phyloP scores from a whole-genome alignment of 35 echinoderm and acorn worm species.

The Lytechinus variegatus region DNA sequence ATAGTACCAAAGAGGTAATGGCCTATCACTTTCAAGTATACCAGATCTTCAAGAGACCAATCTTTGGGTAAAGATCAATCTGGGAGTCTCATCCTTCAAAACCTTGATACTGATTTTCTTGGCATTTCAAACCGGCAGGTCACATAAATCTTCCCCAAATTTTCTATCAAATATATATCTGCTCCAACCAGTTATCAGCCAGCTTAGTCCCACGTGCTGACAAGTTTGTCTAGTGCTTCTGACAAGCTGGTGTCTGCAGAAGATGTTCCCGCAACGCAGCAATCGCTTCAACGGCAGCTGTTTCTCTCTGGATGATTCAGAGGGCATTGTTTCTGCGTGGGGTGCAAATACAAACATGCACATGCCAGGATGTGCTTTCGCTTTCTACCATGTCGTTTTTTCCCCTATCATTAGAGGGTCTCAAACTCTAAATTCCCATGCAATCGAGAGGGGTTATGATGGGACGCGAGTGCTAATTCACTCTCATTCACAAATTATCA shows the following conservation, averaged over 20 bases:
- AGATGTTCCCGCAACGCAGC: neutral
- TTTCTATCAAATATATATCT: neutral
- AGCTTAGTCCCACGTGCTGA: slow-evolving; percentile 8
- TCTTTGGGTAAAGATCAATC: neutral
- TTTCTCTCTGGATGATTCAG: neutral
- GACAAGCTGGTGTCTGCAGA: neutral
- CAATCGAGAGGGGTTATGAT: neutral
- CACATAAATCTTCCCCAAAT: neutral
- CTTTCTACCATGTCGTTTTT: neutral
- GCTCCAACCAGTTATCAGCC: neutral
- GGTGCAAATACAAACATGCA: neutral
- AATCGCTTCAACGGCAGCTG: neutral
- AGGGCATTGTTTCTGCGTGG: neutral
- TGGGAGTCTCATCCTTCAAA: neutral
- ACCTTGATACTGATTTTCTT: neutral
- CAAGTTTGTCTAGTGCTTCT: slow-evolving; percentile 10
- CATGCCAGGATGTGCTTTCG: neutral
- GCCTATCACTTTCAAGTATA: neutral
- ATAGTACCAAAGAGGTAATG: neutral
- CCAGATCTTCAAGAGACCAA: neutral
- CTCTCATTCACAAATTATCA: slow-evolving; percentile 19
- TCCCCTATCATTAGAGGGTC: neutral
- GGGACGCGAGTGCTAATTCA: neutral
- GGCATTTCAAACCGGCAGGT: neutral
- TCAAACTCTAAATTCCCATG: neutral